Evolutionary conservation across 2,113 vertebrate species (phyloP).

Genomic region (Nothoprocta perdicaria): DNA sequence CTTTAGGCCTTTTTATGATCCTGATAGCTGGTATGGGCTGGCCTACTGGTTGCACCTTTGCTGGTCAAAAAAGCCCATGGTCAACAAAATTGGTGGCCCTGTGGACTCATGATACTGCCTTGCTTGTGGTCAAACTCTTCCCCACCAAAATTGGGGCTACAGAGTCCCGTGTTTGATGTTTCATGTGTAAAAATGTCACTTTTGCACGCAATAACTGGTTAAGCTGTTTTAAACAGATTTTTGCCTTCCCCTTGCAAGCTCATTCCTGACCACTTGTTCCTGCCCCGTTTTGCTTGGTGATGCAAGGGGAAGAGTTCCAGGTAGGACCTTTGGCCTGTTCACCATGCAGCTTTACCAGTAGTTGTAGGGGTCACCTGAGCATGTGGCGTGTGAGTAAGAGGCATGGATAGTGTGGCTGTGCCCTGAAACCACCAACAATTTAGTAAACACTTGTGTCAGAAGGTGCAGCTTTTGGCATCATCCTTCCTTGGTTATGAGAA

Average conservation of each 20-base stretch:
- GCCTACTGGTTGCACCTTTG: background rate
- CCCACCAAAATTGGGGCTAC: too few relatives aligned
- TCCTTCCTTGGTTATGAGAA: background rate
- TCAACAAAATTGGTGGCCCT: background rate
- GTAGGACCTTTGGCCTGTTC: background rate
- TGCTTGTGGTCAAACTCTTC: background rate
- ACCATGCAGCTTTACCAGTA: fast-evolving
- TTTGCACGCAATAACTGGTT: background rate
- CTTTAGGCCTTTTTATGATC: background rate
- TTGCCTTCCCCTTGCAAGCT: background rate
- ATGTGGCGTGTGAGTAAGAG: background rate
- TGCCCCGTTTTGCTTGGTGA: background rate
- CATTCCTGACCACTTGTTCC: background rate
- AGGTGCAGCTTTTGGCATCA: background rate
- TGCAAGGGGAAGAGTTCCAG: background rate
- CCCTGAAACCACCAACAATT: background rate
- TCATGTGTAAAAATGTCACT: too few relatives aligned
- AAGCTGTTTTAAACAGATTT: background rate
- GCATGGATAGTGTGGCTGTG: background rate
- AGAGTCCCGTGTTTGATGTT: too few relatives aligned
- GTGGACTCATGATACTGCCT: too few relatives aligned
- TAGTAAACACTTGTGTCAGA: background rate
- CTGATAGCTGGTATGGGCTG: fast-evolving
- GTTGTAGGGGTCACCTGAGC: background rate
- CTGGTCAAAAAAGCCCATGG: background rate